A percentile compares a stretch with the other conserved stretches of the same genome.
These are phyloP conservation scores for Perithous albicinctus DNA, from an alignment of 2,888 invertebrate genomes.

Conservation along the genomic window DNA sequence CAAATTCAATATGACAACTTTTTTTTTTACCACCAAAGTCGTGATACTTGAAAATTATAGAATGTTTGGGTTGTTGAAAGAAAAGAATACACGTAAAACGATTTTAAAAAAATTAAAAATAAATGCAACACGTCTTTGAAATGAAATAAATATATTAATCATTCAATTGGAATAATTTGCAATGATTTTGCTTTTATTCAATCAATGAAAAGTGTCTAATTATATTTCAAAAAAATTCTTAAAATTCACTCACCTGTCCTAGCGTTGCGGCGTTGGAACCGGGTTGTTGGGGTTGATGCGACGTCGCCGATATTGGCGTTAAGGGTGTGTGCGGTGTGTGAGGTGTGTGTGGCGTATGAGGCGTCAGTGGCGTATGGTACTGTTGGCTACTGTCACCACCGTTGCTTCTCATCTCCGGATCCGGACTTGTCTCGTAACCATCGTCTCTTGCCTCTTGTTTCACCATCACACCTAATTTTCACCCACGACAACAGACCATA, in stretches of 20 bases:
- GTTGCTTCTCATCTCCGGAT: constrained; percentile 85
- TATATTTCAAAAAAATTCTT: too few relatives aligned
- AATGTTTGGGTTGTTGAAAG: too few relatives aligned
- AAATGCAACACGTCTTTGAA: too few relatives aligned
- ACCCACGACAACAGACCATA: constrained; percentile 10
- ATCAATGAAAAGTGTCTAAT: too few relatives aligned
- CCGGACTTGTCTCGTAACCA: constrained; percentile 94
- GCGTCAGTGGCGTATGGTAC: constrained; percentile 84
- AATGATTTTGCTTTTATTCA: too few relatives aligned
- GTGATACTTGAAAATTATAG: too few relatives aligned
- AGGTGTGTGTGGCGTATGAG: constrained; percentile 84
- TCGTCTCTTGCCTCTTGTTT: constrained; percentile 93
- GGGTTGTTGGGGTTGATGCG: constrained; percentile 84
- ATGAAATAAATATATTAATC: too few relatives aligned
- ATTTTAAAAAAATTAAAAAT: too few relatives aligned
- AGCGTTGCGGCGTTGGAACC: constrained; percentile 82
- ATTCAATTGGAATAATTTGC: too few relatives aligned
- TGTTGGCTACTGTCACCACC: constrained; percentile 84
- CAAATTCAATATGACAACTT: too few relatives aligned
- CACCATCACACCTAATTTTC: constrained; percentile 81
- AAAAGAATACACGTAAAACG: too few relatives aligned
- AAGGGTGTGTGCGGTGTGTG: constrained; percentile 84
- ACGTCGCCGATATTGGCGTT: constrained; percentile 83
- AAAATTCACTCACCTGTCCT: constrained; percentile 81
- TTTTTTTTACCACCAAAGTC: too few relatives aligned